A percentile compares a stretch with the other conserved stretches of the same genome.
Evolutionary conservation across 2,113 vertebrate species (phyloP).

Genomic region (Amblyopsis rosae): DNA sequence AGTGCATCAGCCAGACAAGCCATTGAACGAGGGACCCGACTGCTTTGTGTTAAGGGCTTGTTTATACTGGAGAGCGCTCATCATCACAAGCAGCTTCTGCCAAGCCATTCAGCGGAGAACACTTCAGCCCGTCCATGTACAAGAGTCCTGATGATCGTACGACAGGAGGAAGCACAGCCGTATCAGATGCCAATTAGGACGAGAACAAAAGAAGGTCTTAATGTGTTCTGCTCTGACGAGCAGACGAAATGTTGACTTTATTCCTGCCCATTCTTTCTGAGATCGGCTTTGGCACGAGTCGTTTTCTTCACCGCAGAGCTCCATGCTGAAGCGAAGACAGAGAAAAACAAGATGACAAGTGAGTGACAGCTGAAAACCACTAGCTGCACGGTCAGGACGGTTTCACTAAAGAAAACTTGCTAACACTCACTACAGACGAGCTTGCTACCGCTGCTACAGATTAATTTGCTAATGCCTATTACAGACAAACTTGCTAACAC

Average conservation of each 20-base stretch:
- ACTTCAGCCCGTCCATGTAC: constrained; percentile 34
- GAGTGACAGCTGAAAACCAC: constrained; percentile 55
- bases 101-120: constrained; percentile 48
- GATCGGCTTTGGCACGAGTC: constrained; percentile 41
- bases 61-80: constrained; percentile 54
- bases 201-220: constrained; percentile 45
- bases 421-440: no score
- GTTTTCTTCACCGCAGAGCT: constrained; percentile 46
- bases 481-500: no score
- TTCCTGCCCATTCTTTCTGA: constrained; percentile 45
- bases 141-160: constrained; percentile 43
- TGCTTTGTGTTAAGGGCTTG: constrained; percentile 60
- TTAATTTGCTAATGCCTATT: no score
- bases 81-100: constrained; percentile 35
- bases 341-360: constrained; percentile 59
- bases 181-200: constrained; percentile 57
- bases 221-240: constrained; percentile 49
- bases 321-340: constrained; percentile 52
- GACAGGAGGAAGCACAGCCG: constrained; percentile 28
- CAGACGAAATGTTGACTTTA: constrained; percentile 51
- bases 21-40: constrained; percentile 47
- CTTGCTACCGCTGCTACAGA: no score
- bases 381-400: constrained; percentile 31
- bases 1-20: constrained; percentile 45
- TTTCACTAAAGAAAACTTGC: constrained; percentile 31